Conservation (phyloP, 1,140 invertebrate species). For the Diploscapter pachys region DNA sequence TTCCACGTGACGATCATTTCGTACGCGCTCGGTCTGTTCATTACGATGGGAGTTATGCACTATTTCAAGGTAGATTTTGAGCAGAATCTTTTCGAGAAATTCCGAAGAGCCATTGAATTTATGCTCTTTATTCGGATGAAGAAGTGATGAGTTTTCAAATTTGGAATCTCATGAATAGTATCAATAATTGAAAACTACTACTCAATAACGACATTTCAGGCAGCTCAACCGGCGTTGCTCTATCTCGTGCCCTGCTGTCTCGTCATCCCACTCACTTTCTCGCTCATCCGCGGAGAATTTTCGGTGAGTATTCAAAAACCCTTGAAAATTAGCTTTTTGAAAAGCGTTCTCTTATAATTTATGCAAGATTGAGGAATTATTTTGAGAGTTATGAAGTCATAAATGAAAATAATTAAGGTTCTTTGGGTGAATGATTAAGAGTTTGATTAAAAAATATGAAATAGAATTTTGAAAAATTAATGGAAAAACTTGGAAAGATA, state of each 20-base stretch:
- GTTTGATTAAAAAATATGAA: too few relatives aligned
- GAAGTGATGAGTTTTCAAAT: not conserved
- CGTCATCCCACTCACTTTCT: conserved; percentile 78
- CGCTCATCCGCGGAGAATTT: conserved; percentile 79
- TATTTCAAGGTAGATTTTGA: conserved; percentile 72
- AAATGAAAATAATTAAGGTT: too few relatives aligned
- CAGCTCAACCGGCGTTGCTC: conserved; percentile 82
- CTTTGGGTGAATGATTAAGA: too few relatives aligned
- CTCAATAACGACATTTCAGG: conserved; percentile 27
- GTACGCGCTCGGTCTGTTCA: conserved; percentile 85
- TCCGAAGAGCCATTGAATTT: not conserved
- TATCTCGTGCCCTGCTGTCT: conserved; percentile 95
- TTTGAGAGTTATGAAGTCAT: too few relatives aligned
- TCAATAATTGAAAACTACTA: too few relatives aligned
- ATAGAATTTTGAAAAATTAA: too few relatives aligned
- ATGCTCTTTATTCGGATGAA: too few relatives aligned
- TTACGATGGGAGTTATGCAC: conserved; percentile 96
- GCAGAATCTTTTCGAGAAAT: conserved; percentile 13
- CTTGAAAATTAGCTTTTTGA: not conserved
- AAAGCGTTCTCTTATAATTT: not conserved
- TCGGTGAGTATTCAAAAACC: conserved; percentile 13
- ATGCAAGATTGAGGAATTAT: not conserved
- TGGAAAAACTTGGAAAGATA: too few relatives aligned
- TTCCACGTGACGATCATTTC: conserved; percentile 90
- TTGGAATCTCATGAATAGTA: not conserved